phyloP scores from a whole-genome alignment of 2,888 invertebrate species.

The Epirrhoe alternata region DNA sequence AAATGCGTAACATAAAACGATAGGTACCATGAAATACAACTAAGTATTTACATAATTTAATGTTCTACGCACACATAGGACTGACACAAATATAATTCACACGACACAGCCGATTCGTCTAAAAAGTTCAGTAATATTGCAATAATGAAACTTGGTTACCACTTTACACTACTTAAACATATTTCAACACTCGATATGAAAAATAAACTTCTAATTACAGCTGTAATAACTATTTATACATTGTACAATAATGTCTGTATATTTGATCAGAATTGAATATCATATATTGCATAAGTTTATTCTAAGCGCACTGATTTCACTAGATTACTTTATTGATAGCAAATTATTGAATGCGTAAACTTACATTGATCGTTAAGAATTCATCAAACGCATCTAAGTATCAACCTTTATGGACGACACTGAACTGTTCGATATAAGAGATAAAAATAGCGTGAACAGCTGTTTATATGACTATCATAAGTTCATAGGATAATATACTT shows the following conservation, averaged over 20 bases:
- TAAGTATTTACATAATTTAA: constrained; percentile 72
- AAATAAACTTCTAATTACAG: constrained; percentile 85
- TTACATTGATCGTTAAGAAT: constrained; percentile 57
- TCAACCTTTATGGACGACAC: constrained; percentile 70
- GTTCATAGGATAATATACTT: constrained; percentile 69
- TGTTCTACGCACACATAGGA: constrained; percentile 69
- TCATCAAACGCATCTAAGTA: constrained; percentile 69
- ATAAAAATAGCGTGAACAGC: constrained; percentile 76
- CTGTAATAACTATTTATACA: constrained; percentile 85
- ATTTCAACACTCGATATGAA: constrained; percentile 84
- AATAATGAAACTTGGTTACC: constrained; percentile 76
- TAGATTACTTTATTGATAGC: constrained; percentile 63
- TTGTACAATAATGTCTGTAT: constrained; percentile 74
- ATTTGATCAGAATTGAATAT: constrained; percentile 67
- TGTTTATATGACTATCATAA: constrained; percentile 65
- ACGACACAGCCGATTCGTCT: constrained; percentile 85
- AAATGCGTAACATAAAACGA: constrained; percentile 41
- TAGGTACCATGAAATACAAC: constrained; percentile 33
- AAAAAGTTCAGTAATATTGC: constrained; percentile 72
- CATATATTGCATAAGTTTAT: constrained; percentile 67
- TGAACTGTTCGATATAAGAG: constrained; percentile 69
- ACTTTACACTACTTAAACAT: constrained; percentile 82
- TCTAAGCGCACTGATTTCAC: constrained; percentile 79
- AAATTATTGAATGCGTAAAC: constrained; percentile 60
- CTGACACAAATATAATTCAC: constrained; percentile 71